A percentile compares a stretch with the other conserved stretches of the same genome.
Conservation (phyloP, 2,888 invertebrate species). For the Ormyrus labotus region DNA sequence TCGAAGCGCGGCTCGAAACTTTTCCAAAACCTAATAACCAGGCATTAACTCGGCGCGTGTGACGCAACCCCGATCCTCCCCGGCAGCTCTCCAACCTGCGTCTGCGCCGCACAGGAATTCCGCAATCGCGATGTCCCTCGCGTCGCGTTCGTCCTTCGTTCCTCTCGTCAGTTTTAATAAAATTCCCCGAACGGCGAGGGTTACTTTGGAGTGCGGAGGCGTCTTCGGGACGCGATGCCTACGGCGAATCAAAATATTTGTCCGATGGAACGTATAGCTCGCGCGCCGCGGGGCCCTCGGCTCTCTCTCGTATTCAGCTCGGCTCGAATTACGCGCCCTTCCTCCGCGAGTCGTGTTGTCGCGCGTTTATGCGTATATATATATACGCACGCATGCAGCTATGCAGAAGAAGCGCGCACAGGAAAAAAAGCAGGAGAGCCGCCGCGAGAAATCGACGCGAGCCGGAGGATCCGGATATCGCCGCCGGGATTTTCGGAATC, state of each 20-base stretch:
- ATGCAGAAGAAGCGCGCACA: too few relatives aligned
- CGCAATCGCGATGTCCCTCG: not conserved
- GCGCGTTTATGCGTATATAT: too few relatives aligned
- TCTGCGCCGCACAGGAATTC: not conserved
- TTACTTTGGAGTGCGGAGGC: slow-evolving; percentile 40
- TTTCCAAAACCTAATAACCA: too few relatives aligned
- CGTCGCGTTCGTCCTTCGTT: too few relatives aligned
- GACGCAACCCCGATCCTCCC: not conserved
- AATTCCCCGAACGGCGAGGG: slow-evolving; percentile 41
- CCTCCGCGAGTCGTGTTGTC: too few relatives aligned
- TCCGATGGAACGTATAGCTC: slow-evolving; percentile 1
- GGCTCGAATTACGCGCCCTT: slow-evolving; percentile 50
- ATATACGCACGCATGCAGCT: too few relatives aligned
- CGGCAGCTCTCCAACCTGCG: too few relatives aligned
- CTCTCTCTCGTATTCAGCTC: slow-evolving; percentile 48
- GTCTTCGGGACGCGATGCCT: slow-evolving; percentile 7
- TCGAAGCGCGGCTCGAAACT: too few relatives aligned
- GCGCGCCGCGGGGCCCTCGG: slow-evolving; percentile 8
- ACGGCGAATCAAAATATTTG: slow-evolving; percentile 53
- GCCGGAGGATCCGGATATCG: too few relatives aligned
- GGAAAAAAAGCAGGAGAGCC: not conserved
- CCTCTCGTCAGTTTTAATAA: not conserved
- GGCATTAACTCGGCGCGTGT: not conserved
- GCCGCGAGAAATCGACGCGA: not conserved
- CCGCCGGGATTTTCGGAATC: too few relatives aligned